These are phyloP conservation scores for Drosophila repletoides DNA, from an alignment of 1,140 invertebrate species.

Conservation along the genomic window DNA sequence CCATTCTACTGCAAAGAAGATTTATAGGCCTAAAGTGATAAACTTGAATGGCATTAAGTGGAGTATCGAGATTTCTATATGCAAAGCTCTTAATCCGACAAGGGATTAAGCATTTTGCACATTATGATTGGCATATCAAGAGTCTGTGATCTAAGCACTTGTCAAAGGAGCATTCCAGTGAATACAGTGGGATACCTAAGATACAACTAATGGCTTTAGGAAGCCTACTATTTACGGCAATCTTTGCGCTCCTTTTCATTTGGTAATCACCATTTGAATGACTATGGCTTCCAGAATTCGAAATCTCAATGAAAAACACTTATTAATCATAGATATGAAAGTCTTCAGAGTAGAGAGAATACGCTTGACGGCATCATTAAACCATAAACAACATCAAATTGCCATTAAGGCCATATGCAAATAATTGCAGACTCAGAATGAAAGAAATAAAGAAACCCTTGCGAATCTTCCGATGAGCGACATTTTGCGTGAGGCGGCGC, in stretches of 20 bases:
- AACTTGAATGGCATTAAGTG: conserved; percentile 33
- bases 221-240: not conserved
- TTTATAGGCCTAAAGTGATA: conserved; percentile 23
- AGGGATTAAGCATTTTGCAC: conserved; percentile 63
- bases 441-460: conserved; percentile 14
- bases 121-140: conserved; percentile 59
- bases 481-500: conserved; percentile 58
- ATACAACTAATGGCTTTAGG: conserved; percentile 25
- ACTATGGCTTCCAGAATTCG: conserved; percentile 16
- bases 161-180: conserved; percentile 21
- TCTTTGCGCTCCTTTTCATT: conserved; percentile 7
- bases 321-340: conserved; percentile 62
- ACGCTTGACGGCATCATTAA: conserved; percentile 72
- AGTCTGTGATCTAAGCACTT: conserved; percentile 51
- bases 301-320: conserved; percentile 58
- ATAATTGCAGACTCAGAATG: conserved; percentile 69
- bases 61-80: conserved; percentile 28
- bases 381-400: conserved; percentile 78
- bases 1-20: not conserved
- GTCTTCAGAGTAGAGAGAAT: conserved; percentile 3
- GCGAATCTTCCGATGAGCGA: conserved; percentile 35
- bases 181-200: not conserved
- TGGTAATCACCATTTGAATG: conserved; percentile 9
- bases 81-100: conserved; percentile 52
- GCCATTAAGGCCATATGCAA: conserved; percentile 77